phyloP scores from a whole-genome alignment of 2,888 invertebrate species.

The Deladenus siricidicola region DNA sequence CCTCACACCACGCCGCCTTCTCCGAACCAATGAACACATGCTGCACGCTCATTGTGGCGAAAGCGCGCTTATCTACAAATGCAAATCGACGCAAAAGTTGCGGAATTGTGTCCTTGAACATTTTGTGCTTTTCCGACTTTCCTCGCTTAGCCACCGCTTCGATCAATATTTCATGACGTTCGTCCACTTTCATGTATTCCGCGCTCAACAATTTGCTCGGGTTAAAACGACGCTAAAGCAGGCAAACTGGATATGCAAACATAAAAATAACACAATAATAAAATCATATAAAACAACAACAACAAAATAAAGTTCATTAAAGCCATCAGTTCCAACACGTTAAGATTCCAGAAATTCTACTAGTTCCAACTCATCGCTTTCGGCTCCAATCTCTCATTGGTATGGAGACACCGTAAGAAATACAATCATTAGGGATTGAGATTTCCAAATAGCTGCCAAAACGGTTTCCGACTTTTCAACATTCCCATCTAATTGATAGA shows the following conservation, averaged over 20 bases:
- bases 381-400: no score
- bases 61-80: not conserved
- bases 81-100: constrained; percentile 1
- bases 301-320: no score
- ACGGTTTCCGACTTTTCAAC: no score
- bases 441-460: no score
- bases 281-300: no score
- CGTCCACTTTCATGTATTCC: constrained; percentile 6
- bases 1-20: constrained; percentile 14
- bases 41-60: not conserved
- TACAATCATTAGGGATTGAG: no score
- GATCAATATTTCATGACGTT: constrained; percentile 5
- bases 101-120: not conserved
- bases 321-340: no score
- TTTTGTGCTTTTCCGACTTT: not conserved
- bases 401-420: no score
- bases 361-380: no score
- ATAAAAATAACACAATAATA: not conserved
- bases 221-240: constrained; percentile 1
- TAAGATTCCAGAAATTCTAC: no score
- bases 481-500: no score
- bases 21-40: not conserved
- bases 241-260: not conserved
- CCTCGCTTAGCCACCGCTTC: not conserved
- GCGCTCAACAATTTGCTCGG: constrained; percentile 13